Evolutionary conservation across 2,113 vertebrate species (phyloP), one percentile per base, ranked within the genome.

Genomic region (Damaliscus lunatus): DNA sequence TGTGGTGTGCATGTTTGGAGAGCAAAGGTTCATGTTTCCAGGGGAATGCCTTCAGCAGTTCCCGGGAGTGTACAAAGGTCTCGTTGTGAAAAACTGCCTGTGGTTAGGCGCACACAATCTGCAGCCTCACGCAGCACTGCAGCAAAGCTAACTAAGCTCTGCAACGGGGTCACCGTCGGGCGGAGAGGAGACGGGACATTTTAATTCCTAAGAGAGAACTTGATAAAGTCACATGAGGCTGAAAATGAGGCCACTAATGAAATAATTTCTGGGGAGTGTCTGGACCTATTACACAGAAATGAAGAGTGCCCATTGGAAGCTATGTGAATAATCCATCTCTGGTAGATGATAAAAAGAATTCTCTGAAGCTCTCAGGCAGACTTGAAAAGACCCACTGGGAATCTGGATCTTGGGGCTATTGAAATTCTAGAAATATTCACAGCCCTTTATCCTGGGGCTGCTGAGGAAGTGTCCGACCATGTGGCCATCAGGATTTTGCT

Each of bases 181-280:
- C 27, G 82, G 90, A 84, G 77, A 91, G 48, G 86, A 80, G 88
- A 90, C 64, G 71, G 33, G 50, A 52, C 71, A 71, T 12, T 36
- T 60, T 50, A 90, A 85, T 67, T 91, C 95, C 93, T 71, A 43
- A 55, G 90, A 91, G 92, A 86, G 67, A 31, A 11, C 62, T 60
- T 88, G 83, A 91, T 90, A 90, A 90, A 78, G 62, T 29, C 57
- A 43, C 9, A 31, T n/a, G 78, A 52, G 31, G 64, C 87, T 93
- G 86, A 40, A 90, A 91, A 87, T 17, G 86, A 96, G 94, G 92
- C 55, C 25, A 52, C 86, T 96, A 48, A 94, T 93, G 62, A 80
- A 88, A 90, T 93, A 33, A 84, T 67, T 46, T 48, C 52, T 36
- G 60, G 36, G 91, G 88, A 84, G 48, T 29, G 48, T 64, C 85